phyloP scores from a whole-genome alignment of 2,888 invertebrate genomes.

The Coecobrya sp. region DNA sequence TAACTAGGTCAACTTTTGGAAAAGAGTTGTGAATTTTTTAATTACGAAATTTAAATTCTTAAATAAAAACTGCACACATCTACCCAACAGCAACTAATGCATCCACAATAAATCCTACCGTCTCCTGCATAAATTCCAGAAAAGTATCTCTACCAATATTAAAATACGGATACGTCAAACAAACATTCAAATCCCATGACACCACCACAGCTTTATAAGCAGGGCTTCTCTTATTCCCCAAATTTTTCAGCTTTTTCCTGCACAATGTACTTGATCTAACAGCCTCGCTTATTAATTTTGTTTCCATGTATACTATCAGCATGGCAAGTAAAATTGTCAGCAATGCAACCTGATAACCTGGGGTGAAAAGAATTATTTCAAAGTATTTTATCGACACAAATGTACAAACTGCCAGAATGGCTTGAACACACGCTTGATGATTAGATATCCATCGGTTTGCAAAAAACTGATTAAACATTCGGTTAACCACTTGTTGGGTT shows the following conservation, averaged over 20 bases:
- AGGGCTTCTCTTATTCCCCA: too few relatives aligned
- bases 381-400: background rate
- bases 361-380: background rate
- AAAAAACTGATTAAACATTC: background rate
- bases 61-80: too few relatives aligned
- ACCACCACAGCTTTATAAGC: background rate
- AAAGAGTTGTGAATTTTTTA: too few relatives aligned
- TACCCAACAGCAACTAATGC: too few relatives aligned
- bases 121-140: background rate
- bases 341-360: conserved; percentile 42
- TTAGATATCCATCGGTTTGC: background rate
- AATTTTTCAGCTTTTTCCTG: background rate
- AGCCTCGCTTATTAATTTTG: conserved; percentile 2
- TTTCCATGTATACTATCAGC: conserved; percentile 5
- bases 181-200: background rate
- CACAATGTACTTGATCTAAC: background rate
- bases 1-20: too few relatives aligned
- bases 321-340: background rate
- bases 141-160: background rate
- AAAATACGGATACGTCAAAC: background rate
- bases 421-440: conserved; percentile 29
- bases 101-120: too few relatives aligned
- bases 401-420: background rate
- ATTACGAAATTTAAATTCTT: too few relatives aligned
- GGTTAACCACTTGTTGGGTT: conserved; percentile 38